A percentile compares a stretch with the other conserved stretches of the same genome.
phyloP scores from a whole-genome alignment of 2,113 vertebrate genomes.

The Ptilorrhoa leucosticta region DNA sequence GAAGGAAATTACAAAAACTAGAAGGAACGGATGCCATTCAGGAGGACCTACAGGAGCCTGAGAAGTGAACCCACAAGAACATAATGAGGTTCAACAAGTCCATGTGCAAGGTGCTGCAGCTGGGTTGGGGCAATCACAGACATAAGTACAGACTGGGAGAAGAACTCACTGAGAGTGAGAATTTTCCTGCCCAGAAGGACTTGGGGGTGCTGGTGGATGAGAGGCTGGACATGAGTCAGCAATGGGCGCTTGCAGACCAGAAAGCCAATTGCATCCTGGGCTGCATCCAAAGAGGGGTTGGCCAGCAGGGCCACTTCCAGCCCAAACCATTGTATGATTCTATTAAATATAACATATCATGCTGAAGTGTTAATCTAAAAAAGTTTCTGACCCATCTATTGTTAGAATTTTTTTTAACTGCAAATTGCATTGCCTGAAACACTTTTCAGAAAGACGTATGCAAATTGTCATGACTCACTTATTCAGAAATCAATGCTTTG shows the following conservation, averaged over 20 bases:
- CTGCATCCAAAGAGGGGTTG: neutral
- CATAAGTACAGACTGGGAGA: neutral
- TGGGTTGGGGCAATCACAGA: neutral
- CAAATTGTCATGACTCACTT: neutral
- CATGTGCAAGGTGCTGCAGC: neutral
- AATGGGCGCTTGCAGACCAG: neutral
- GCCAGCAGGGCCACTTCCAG: neutral
- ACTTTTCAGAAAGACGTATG: neutral
- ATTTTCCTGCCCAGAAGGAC: neutral
- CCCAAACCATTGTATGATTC: neutral
- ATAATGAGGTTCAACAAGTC: neutral
- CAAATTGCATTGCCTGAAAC: neutral
- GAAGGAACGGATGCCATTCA: neutral
- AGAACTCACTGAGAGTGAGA: neutral
- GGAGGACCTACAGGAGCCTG: neutral
- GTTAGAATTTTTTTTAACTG: neutral
- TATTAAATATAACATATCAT: neutral
- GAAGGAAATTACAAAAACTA: neutral
- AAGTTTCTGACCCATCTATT: neutral
- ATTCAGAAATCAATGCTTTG: neutral
- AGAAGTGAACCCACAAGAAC: neutral
- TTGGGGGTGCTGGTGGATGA: neutral
- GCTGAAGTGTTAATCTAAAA: neutral
- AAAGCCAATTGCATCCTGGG: neutral
- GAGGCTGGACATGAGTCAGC: neutral